Evolutionary conservation across 2,113 vertebrate genomes (phyloP).

Genomic region (Takifugu flavidus): DNA sequence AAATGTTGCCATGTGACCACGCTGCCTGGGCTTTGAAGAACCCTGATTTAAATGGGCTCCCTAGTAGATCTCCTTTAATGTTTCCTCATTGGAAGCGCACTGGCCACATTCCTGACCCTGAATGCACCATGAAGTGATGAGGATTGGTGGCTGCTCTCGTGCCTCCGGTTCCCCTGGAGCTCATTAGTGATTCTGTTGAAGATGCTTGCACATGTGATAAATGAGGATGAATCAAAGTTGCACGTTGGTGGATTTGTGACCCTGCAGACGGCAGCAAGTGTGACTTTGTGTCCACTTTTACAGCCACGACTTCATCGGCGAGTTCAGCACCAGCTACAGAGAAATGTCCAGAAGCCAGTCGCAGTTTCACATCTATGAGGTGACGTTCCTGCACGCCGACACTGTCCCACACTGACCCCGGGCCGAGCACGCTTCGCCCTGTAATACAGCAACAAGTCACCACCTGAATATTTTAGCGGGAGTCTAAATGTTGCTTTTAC

Average conservation of each 20-base stretch:
- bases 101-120: neutral
- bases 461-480: no score
- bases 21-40: no score
- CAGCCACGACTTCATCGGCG: constrained; percentile 97
- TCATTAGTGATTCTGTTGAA: neutral
- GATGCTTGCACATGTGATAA: neutral
- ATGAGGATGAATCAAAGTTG: neutral
- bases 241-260: neutral
- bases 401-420: neutral
- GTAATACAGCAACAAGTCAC: no score
- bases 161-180: constrained; percentile 16
- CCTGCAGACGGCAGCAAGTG: neutral
- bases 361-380: constrained; percentile 96
- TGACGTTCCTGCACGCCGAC: constrained; percentile 48
- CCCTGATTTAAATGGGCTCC: no score
- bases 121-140: constrained; percentile 30
- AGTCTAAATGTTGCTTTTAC: no score
- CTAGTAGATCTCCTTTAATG: no score
- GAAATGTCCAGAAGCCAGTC: constrained; percentile 92
- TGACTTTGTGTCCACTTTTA: neutral
- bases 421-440: no score
- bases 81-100: constrained; percentile 6
- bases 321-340: constrained; percentile 97
- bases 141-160: constrained; percentile 10
- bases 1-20: neutral